Conservation (phyloP, 1,140 invertebrate genomes). For the Zaprionus nigranus region DNA sequence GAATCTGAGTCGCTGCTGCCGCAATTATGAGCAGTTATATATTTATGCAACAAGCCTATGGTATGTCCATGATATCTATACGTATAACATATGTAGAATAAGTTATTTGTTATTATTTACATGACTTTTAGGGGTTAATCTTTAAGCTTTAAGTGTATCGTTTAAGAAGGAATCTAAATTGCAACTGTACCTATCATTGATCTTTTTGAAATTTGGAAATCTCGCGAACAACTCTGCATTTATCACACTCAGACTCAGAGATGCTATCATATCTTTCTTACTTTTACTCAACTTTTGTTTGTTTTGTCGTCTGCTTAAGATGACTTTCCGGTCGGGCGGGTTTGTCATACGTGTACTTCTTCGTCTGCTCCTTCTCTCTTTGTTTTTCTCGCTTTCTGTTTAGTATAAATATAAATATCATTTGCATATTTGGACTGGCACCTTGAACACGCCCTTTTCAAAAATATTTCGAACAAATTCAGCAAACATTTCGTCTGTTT, state of each 20-base stretch:
- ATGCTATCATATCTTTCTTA: constrained; percentile 23
- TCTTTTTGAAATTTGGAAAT: neutral
- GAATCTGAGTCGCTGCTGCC: constrained; percentile 72
- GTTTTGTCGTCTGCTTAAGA: constrained; percentile 32
- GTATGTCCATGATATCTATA: constrained; percentile 39
- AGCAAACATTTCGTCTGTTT: neutral
- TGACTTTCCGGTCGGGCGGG: constrained; percentile 62
- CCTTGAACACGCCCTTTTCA: constrained; percentile 23
- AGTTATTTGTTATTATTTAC: neutral
- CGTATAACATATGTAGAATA: neutral
- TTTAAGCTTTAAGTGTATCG: neutral
- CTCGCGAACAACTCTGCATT: neutral
- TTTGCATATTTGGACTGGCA: constrained; percentile 59
- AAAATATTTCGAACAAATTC: constrained; percentile 23
- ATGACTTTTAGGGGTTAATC: too few species aligned
- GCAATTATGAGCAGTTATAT: constrained; percentile 81
- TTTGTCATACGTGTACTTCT: constrained; percentile 37
- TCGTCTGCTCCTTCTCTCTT: constrained; percentile 9
- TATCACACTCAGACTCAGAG: neutral
- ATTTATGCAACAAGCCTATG: constrained; percentile 77
- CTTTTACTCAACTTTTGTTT: constrained; percentile 19
- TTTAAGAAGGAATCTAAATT: neutral
- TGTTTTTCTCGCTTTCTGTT: constrained; percentile 52
- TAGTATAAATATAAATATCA: constrained; percentile 63
- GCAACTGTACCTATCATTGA: neutral